Conservation (phyloP, 2,888 invertebrate genomes). For the Agrenia bidenticulata region DNA sequence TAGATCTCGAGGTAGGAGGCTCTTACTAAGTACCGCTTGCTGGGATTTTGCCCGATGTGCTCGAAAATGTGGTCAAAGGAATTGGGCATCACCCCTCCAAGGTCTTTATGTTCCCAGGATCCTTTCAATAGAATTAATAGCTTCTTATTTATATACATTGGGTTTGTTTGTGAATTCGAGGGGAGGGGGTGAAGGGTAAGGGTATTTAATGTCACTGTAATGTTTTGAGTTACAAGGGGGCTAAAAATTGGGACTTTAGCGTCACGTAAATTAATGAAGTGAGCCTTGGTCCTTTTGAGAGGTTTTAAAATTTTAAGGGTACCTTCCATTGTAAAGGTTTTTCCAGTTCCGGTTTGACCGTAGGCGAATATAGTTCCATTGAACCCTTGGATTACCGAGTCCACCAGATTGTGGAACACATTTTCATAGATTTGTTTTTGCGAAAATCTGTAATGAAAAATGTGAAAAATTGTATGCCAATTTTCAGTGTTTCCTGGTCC, state of each 20-base stretch:
- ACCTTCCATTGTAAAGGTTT: constrained; percentile 71
- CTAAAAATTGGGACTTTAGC: too few relatives aligned
- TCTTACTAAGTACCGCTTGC: constrained; percentile 88
- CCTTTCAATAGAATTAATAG: constrained; percentile 61
- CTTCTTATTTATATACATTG: too few relatives aligned
- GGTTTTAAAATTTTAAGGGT: constrained; percentile 13
- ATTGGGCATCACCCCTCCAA: constrained; percentile 86
- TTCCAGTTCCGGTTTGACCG: constrained; percentile 97
- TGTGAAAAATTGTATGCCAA: too few relatives aligned
- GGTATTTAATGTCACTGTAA: too few relatives aligned
- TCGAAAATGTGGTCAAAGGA: constrained; percentile 97
- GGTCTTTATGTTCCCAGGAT: constrained; percentile 65
- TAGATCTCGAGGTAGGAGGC: constrained; percentile 98
- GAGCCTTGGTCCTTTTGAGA: too few relatives aligned
- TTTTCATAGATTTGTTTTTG: too few relatives aligned
- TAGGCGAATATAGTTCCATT: constrained; percentile 99
- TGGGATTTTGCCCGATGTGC: constrained; percentile 66
- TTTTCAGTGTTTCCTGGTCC: too few relatives aligned
- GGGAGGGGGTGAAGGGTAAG: too few relatives aligned
- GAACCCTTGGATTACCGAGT: constrained; percentile 94
- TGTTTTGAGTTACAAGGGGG: not conserved
- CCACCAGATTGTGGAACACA: constrained; percentile 60
- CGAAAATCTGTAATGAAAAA: too few relatives aligned
- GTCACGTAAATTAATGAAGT: too few relatives aligned
- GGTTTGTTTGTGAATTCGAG: too few relatives aligned